A percentile compares a stretch with the other conserved stretches of the same genome.
Conservation (phyloP, 2,888 invertebrate genomes). For the Dascillus cervinus region DNA sequence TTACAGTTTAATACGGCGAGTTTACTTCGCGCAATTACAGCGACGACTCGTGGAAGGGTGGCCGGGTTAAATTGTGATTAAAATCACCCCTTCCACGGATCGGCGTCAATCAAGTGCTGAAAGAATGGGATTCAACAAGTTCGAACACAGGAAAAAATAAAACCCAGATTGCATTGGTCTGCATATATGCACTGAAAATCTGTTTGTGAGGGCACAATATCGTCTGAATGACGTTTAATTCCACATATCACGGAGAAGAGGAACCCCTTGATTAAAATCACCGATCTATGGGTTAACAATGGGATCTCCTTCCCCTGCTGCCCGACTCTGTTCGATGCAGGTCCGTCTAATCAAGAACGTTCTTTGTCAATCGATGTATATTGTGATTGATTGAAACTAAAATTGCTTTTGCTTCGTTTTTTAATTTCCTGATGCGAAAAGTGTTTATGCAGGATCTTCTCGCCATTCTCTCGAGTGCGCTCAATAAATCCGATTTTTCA, state of each 20-base stretch:
- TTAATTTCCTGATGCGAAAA: no score
- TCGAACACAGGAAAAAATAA: constrained; percentile 13
- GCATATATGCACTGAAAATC: constrained; percentile 28
- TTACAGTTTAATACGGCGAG: no score
- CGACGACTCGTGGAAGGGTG: no score
- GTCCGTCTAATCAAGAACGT: constrained; percentile 39
- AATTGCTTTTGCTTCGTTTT: constrained; percentile 36
- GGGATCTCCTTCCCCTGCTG: constrained; percentile 28
- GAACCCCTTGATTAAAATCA: constrained; percentile 40
- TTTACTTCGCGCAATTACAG: no score
- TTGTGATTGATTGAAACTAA: constrained; percentile 40
- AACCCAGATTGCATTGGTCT: constrained; percentile 19
- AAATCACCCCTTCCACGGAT: no score
- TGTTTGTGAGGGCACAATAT: constrained; percentile 36
- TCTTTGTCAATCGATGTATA: constrained; percentile 39
- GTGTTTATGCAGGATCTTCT: no score
- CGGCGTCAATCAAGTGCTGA: no score
- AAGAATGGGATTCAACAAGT: no score
- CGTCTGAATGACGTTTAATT: constrained; percentile 39
- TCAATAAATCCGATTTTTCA: no score
- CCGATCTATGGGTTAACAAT: constrained; percentile 36
- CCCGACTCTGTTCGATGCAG: constrained; percentile 30
- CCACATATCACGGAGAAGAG: constrained; percentile 37
- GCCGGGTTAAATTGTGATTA: no score
- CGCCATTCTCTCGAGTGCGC: no score